Percentiles rank a stretch among this genome's conserved stretches.
Conservation (phyloP, 2,888 invertebrate genomes). For the Rhagonycha fulva region DNA sequence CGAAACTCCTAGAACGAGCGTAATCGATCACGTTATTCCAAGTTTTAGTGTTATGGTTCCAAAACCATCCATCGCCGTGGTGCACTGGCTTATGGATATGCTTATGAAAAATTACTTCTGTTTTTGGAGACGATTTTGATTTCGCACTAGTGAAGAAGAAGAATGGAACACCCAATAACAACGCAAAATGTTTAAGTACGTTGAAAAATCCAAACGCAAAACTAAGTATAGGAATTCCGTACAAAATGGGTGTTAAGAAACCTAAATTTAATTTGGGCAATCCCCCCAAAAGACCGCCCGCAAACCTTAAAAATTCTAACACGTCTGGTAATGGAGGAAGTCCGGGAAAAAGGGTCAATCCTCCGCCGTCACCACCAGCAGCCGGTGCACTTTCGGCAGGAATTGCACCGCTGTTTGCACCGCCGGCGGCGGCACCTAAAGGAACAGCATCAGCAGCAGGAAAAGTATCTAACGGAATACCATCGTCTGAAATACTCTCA, state of each 20-base stretch:
- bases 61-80: constrained; percentile 61
- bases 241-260: constrained; percentile 55
- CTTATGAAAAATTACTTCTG: constrained; percentile 44
- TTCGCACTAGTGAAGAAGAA: constrained; percentile 47
- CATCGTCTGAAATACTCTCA: constrained; percentile 51
- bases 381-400: constrained; percentile 28
- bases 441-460: constrained; percentile 33
- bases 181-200: constrained; percentile 67
- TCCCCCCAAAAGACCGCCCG: constrained; percentile 39
- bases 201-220: constrained; percentile 66
- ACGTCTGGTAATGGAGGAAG: constrained; percentile 35
- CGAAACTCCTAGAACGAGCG: neutral
- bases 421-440: constrained; percentile 34
- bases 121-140: constrained; percentile 31
- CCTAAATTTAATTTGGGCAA: constrained; percentile 35
- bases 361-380: constrained; percentile 32
- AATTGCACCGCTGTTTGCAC: constrained; percentile 17
- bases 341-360: constrained; percentile 40
- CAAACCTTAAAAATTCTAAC: constrained; percentile 44
- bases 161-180: constrained; percentile 60
- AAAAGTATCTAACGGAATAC: constrained; percentile 44
- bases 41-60: constrained; percentile 62
- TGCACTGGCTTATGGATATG: constrained; percentile 52
- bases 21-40: constrained; percentile 56
- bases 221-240: constrained; percentile 66